Evolutionary conservation across 2,113 vertebrate genomes (phyloP), one percentile per base, ranked within the genome.

Genomic region (Limanda limanda): DNA sequence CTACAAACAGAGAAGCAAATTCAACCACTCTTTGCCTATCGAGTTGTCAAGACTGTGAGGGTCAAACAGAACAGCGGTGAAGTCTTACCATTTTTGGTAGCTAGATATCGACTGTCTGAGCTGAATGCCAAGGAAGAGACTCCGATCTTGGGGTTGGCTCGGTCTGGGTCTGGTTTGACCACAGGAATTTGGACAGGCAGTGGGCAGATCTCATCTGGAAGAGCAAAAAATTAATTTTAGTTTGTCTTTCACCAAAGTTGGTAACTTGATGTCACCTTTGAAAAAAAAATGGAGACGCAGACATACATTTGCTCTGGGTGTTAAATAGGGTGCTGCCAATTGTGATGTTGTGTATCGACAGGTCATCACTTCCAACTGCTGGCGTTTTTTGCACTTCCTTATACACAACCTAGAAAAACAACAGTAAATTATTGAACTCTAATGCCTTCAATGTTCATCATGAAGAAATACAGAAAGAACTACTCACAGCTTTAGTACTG

Each of bases 61-160:
- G 9, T 24, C 18, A 42, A 51, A n/a, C 10, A 2, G 5, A 54
- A 25, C 9, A 60, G 37, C 6, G 35, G 24, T 35, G 2, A 23
- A 66, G 35, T 62, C 65, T 83, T 69, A 98, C 98, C 98, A 0
- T 97, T 98, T 90, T 91, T 96, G 2, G 97, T 97, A 21, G 97
- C 98, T 70, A 99, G 89, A 91, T 96, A 99, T 82, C 93, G 96
- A 88, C 95, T 97, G 91, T 99, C 96, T 0, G 95, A 75, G 82
- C 97, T 99, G 87, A 99, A 99, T 2, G 96, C 96, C 92, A 98
- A 45, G 58, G 91, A 86, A 35, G 96, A 97, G 1, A 99, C 42
- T 4, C 98, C 98, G 1, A 99, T 93, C 90, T 96, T 97, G 10
- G 98, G 98, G 92, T 99, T 99, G 1, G 98, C 96, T 63, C 97